Percentiles rank a stretch among this genome's conserved stretches.
These are phyloP conservation scores for Leptopilina myrica DNA, from an alignment of 2,888 invertebrate species.

Conservation along the genomic window DNA sequence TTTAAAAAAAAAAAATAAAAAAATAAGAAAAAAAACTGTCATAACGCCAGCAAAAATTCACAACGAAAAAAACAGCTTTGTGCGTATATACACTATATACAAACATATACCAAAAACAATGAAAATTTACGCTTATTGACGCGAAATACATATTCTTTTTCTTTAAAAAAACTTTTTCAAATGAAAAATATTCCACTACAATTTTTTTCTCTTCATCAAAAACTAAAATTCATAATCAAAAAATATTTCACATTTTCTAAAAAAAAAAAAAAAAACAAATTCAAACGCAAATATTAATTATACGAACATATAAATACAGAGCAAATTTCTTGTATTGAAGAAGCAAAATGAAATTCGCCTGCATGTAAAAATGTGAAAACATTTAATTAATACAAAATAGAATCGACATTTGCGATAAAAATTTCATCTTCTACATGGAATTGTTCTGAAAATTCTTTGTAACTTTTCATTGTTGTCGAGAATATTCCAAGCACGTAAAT, in stretches of 20 bases:
- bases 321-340: too few relatives aligned
- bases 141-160: not conserved
- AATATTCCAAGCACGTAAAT: constrained; percentile 2
- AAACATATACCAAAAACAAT: not conserved
- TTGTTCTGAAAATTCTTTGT: not conserved
- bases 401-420: too few relatives aligned
- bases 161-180: not conserved
- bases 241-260: too few relatives aligned
- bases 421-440: too few relatives aligned
- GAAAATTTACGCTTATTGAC: constrained; percentile 37
- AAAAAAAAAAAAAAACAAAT: too few relatives aligned
- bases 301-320: too few relatives aligned
- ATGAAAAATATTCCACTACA: constrained; percentile 1
- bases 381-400: too few relatives aligned
- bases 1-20: not conserved
- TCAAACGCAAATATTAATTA: too few relatives aligned
- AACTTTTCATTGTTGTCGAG: not conserved
- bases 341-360: too few relatives aligned
- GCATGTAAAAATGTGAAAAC: too few relatives aligned
- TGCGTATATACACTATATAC: not conserved
- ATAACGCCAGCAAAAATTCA: not conserved
- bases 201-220: not conserved
- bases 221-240: too few relatives aligned
- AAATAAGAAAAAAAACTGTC: not conserved
- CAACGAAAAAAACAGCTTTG: constrained; percentile 13